phyloP scores from a whole-genome alignment of 1,140 invertebrate species.

The Ericerus pela region DNA sequence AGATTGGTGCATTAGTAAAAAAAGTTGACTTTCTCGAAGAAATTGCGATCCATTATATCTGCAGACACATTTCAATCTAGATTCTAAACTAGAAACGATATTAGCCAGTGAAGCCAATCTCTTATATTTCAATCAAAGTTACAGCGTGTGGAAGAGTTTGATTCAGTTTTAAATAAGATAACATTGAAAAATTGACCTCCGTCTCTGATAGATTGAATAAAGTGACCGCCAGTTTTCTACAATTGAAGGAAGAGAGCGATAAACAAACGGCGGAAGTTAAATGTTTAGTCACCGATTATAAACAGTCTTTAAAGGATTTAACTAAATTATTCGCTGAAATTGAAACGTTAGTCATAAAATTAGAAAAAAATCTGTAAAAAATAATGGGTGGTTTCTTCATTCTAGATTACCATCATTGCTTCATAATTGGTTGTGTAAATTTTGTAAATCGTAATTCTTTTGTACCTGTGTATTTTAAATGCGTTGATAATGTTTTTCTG shows the following conservation, averaged over 20 bases:
- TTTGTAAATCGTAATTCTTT: no score
- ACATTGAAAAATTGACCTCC: neutral
- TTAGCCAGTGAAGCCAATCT: neutral
- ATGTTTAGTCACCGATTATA: neutral
- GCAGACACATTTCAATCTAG: neutral
- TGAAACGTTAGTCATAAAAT: neutral
- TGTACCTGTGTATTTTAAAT: no score
- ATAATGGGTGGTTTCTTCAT: no score
- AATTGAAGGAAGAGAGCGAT: neutral
- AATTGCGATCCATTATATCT: neutral
- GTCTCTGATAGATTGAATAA: neutral
- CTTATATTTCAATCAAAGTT: neutral
- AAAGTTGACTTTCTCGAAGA: neutral
- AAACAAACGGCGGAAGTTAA: neutral
- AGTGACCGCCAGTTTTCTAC: neutral
- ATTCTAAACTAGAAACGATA: neutral
- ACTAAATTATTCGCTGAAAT: neutral
- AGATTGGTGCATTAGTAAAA: neutral
- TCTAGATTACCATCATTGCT: no score
- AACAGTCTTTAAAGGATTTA: neutral
- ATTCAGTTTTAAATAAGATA: neutral
- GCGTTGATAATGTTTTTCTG: no score
- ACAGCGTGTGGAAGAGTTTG: neutral
- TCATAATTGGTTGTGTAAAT: no score
- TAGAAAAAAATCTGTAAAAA: slow-evolving; percentile 1